A percentile compares a stretch with the other conserved stretches of the same genome.
Evolutionary conservation across 2,113 vertebrate species (phyloP).

Genomic region (Daubentonia madagascariensis): DNA sequence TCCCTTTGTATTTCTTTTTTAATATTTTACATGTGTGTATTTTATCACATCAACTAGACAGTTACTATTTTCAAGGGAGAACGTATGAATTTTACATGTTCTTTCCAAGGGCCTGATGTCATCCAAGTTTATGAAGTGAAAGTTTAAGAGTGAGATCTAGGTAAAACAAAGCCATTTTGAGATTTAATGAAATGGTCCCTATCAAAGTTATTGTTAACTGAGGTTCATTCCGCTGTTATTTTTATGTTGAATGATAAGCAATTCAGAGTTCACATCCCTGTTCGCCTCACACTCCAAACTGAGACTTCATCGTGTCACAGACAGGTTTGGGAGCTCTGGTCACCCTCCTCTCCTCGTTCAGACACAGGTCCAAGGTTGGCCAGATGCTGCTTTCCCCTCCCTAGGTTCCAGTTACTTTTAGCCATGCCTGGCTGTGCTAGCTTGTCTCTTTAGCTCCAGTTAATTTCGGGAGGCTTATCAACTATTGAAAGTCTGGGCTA

Average conservation of each 20-base stretch:
- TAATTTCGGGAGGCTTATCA: neutral
- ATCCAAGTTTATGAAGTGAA: neutral
- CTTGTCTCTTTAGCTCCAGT: neutral
- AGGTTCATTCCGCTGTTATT: neutral
- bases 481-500: neutral
- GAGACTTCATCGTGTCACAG: neutral
- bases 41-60: neutral
- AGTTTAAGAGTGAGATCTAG: neutral
- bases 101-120: neutral
- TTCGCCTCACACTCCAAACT: neutral
- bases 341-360: neutral
- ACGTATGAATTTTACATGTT: neutral
- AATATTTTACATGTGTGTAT: neutral
- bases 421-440: no score
- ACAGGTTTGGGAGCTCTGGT: neutral
- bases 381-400: no score
- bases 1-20: neutral
- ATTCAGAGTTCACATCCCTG: no score
- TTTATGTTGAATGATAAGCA: neutral
- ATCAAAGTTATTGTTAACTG: neutral
- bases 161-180: neutral
- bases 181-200: neutral
- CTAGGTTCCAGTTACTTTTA: rapidly evolving
- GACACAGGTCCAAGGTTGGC: neutral
- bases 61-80: neutral